Conservation (phyloP, 2,797 vertebrate genomes). For the Anabas testudineus region DNA sequence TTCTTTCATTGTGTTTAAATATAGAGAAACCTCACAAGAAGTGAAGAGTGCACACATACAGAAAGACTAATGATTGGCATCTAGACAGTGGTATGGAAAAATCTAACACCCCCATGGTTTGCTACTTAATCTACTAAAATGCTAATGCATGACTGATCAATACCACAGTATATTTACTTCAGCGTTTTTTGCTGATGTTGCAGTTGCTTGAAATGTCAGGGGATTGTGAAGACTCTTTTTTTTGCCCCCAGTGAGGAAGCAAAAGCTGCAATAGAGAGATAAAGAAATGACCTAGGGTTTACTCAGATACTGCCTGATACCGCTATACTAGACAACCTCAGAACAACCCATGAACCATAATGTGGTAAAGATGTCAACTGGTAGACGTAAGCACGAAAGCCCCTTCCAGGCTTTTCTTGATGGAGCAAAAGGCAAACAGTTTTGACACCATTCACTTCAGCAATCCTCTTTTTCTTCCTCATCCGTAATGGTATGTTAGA, state of each 20-base stretch:
- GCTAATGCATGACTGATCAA: slow-evolving; percentile 68
- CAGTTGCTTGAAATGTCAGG: slow-evolving; percentile 52
- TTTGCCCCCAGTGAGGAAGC: slow-evolving; percentile 8
- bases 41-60: background rate
- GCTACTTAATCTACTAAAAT: slow-evolving; percentile 71
- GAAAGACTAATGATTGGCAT: slow-evolving; percentile 62
- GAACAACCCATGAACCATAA: slow-evolving; percentile 53
- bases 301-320: slow-evolving; percentile 42
- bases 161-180: slow-evolving; percentile 71
- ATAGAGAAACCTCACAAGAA: background rate
- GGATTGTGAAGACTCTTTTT: slow-evolving; percentile 11
- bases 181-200: slow-evolving; percentile 70
- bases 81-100: slow-evolving; percentile 50
- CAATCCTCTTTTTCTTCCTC: slow-evolving; percentile 45
- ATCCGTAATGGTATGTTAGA: slow-evolving; percentile 48
- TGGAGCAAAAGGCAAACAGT: slow-evolving; percentile 61
- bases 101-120: slow-evolving; percentile 45
- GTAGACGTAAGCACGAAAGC: slow-evolving; percentile 36
- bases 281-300: slow-evolving; percentile 43
- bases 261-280: slow-evolving; percentile 59
- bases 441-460: slow-evolving; percentile 59
- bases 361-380: slow-evolving; percentile 65
- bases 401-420: slow-evolving; percentile 58
- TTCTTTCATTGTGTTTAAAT: slow-evolving; percentile 20
- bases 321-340: slow-evolving; percentile 47